Percentiles rank a stretch among this genome's conserved stretches.
Evolutionary conservation across 2,113 vertebrate species (phyloP).

Genomic region (Muntiacus muntjak): DNA sequence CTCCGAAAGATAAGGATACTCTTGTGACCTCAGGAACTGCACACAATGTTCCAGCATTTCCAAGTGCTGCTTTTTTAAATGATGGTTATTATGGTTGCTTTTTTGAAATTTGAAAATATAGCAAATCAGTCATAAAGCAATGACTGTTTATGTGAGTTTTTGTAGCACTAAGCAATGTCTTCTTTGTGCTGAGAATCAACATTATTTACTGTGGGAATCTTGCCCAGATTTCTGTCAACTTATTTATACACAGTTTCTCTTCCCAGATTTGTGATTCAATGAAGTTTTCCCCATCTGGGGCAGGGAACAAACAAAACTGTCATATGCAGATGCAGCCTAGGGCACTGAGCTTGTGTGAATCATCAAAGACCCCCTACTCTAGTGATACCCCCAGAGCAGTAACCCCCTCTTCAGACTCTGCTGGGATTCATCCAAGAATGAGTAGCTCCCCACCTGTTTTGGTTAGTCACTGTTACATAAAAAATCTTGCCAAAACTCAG

Average conservation of each 20-base stretch:
- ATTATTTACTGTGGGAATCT: slow-evolving; percentile 51
- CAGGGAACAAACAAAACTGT: not conserved
- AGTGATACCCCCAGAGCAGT: not conserved
- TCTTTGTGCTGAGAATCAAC: slow-evolving; percentile 45
- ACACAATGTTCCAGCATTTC: not conserved
- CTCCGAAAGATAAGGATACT: not conserved
- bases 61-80: not conserved
- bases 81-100: slow-evolving; percentile 1
- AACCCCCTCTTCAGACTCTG: not conserved
- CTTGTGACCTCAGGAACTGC: not conserved
- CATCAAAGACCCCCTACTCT: not conserved
- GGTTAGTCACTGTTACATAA: not conserved
- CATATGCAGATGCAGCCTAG: not conserved
- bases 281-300: not conserved
- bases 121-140: slow-evolving; percentile 22
- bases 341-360: not conserved
- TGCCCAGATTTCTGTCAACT: slow-evolving; percentile 49
- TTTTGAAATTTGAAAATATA: slow-evolving; percentile 36
- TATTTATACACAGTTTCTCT: not conserved
- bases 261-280: not conserved
- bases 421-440: not conserved
- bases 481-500: not conserved
- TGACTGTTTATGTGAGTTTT: slow-evolving; percentile 39
- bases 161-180: slow-evolving; percentile 21
- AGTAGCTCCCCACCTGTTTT: not conserved